A percentile compares a stretch with the other conserved stretches of the same genome.
Conservation (phyloP, 2,888 invertebrate species). For the Cheilosia urbana region DNA sequence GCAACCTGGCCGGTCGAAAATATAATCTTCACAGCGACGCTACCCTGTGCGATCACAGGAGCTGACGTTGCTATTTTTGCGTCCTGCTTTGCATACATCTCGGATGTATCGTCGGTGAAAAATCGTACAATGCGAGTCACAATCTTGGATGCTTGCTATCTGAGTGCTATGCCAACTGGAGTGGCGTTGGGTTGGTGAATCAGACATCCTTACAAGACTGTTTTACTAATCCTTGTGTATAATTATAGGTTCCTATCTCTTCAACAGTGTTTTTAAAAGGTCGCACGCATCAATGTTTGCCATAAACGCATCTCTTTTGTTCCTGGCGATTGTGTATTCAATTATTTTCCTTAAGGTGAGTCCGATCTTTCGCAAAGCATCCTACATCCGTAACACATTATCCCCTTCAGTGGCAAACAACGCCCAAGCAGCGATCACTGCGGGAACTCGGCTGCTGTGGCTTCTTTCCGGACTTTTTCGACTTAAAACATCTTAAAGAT, state of each 20-base stretch:
- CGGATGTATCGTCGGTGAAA: constrained; percentile 89
- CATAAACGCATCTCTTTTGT: constrained; percentile 87
- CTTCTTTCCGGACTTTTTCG: constrained; percentile 89
- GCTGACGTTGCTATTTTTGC: constrained; percentile 92
- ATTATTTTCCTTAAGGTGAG: constrained; percentile 85
- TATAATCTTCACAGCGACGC: constrained; percentile 89
- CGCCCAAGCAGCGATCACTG: constrained; percentile 86
- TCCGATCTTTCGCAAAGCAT: background rate
- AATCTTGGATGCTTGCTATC: constrained; percentile 91
- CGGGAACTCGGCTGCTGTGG: constrained; percentile 86
- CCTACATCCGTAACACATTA: background rate
- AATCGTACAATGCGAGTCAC: constrained; percentile 92
- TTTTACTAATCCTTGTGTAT: constrained; percentile 16
- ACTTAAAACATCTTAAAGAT: constrained; percentile 87
- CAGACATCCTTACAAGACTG: background rate
- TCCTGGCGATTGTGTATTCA: constrained; percentile 87
- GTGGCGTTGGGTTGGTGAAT: constrained; percentile 87
- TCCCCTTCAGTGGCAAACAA: constrained; percentile 87
- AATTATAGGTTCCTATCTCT: constrained; percentile 87
- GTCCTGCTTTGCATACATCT: constrained; percentile 91
- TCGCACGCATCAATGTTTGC: constrained; percentile 90
- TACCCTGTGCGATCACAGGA: constrained; percentile 91
- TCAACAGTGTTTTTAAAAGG: constrained; percentile 85
- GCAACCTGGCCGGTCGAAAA: constrained; percentile 89
- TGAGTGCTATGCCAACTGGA: constrained; percentile 93